These are phyloP conservation scores for Emmelina monodactyla DNA, from an alignment of 2,888 invertebrate genomes.

Conservation along the genomic window DNA sequence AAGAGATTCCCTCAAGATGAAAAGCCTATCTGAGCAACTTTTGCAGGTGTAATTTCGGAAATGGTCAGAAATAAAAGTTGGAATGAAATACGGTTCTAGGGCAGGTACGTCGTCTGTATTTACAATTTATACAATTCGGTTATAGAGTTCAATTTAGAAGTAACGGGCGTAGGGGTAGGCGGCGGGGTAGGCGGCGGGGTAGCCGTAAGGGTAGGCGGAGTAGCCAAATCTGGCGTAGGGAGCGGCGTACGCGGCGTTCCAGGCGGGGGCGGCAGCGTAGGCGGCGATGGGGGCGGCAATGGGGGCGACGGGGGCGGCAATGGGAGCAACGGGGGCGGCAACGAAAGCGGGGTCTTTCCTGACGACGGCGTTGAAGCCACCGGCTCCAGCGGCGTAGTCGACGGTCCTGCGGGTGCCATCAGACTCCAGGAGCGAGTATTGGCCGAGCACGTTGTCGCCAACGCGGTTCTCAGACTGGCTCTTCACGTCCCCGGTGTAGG, in stretches of 20 bases:
- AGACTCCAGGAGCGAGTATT: slow-evolving; percentile 28
- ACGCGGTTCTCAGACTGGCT: slow-evolving; percentile 39
- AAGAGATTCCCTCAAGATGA: no score
- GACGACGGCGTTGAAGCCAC: slow-evolving; percentile 63
- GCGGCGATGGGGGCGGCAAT: slow-evolving; percentile 4
- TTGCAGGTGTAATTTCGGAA: no score
- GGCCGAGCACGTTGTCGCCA: slow-evolving; percentile 25
- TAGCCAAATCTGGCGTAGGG: slow-evolving; percentile 9
- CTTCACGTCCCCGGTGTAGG: slow-evolving; percentile 58
- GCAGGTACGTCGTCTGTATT: neutral
- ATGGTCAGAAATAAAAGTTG: no score
- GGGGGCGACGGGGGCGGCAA: slow-evolving; percentile 13
- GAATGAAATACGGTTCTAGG: no score
- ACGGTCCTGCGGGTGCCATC: slow-evolving; percentile 54
- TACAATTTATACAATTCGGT: neutral
- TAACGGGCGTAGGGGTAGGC: slow-evolving; percentile 19
- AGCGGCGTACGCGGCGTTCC: slow-evolving; percentile 1
- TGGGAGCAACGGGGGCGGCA: slow-evolving; percentile 20
- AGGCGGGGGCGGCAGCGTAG: neutral
- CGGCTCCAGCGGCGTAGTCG: slow-evolving; percentile 59
- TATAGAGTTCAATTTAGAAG: slow-evolving; percentile 8
- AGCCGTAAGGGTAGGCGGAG: slow-evolving; percentile 16
- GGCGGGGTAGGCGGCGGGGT: slow-evolving; percentile 15
- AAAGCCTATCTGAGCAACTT: no score
- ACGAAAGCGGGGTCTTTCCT: slow-evolving; percentile 44